Conservation (phyloP, 2,888 invertebrate species). For the Acanthoscelides obtectus region DNA sequence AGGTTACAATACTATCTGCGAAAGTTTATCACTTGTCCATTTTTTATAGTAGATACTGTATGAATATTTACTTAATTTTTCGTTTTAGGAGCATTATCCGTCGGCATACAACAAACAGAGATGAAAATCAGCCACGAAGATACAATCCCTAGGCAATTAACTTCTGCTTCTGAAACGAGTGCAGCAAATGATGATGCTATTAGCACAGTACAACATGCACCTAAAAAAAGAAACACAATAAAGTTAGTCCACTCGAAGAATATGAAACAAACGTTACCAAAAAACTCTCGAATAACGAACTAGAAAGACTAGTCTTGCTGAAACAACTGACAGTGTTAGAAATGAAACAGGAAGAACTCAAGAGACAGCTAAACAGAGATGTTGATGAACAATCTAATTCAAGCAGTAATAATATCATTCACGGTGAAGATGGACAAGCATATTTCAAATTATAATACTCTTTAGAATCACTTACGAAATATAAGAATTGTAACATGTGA, state of each 20-base stretch:
- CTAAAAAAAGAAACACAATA: slow-evolving; percentile 3
- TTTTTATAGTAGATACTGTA: too few species aligned
- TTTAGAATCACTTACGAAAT: not conserved
- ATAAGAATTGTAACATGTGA: not conserved
- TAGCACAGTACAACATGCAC: not conserved
- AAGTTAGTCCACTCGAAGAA: slow-evolving; percentile 2
- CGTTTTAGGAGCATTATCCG: slow-evolving; percentile 5
- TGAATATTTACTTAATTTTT: slow-evolving; percentile 4
- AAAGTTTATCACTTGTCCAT: too few species aligned
- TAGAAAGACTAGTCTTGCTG: slow-evolving; percentile 1
- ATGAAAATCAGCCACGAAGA: not conserved
- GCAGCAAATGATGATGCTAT: not conserved
- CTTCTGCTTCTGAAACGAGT: not conserved
- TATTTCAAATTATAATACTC: not conserved
- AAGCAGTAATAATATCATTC: not conserved
- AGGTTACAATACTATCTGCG: too few species aligned
- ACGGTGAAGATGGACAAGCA: not conserved
- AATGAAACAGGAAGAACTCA: not conserved
- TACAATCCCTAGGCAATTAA: slow-evolving; percentile 1
- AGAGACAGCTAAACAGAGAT: not conserved
- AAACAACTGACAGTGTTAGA: slow-evolving; percentile 1
- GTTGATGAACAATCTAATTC: not conserved
- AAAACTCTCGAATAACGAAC: slow-evolving; percentile 1
- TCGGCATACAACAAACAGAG: not conserved
- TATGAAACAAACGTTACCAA: slow-evolving; percentile 5